Conservation (phyloP, 2,797 vertebrate species). For the Mustela erminea region DNA sequence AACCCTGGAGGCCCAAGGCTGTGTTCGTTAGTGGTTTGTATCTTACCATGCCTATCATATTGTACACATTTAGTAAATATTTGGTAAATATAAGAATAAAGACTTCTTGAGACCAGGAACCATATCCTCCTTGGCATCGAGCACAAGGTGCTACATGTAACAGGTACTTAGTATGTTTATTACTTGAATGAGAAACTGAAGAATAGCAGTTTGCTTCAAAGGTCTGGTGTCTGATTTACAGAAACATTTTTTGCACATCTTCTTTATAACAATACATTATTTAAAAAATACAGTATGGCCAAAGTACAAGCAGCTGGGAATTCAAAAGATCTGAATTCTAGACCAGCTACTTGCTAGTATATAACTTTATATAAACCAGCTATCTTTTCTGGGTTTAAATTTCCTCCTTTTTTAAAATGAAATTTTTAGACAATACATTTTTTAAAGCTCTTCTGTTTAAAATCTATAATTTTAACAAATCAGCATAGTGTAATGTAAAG, state of each 20-base stretch:
- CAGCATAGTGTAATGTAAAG: not conserved
- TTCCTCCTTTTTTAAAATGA: not conserved
- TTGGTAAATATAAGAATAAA: not conserved
- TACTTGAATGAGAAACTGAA: not conserved
- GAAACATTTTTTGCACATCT: not conserved
- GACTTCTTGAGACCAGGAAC: not conserved
- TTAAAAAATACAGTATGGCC: not conserved
- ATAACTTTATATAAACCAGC: not conserved
- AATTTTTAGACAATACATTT: not conserved
- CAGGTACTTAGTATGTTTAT: not conserved
- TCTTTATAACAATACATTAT: not conserved
- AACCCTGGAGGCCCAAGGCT: not conserved
- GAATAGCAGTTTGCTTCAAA: not conserved
- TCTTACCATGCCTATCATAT: not conserved
- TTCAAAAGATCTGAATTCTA: not conserved
- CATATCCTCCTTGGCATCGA: not conserved
- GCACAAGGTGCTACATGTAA: not conserved
- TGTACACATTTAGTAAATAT: not conserved
- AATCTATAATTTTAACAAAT: constrained; percentile 1
- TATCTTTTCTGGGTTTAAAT: not conserved
- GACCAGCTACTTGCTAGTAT: not conserved
- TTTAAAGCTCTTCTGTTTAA: not conserved
- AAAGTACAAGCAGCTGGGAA: not conserved
- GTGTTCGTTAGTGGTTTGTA: not conserved
- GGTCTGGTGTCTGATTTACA: not conserved